Conservation (phyloP, 2,113 vertebrate genomes). For the Xyliphius kryptos region DNA sequence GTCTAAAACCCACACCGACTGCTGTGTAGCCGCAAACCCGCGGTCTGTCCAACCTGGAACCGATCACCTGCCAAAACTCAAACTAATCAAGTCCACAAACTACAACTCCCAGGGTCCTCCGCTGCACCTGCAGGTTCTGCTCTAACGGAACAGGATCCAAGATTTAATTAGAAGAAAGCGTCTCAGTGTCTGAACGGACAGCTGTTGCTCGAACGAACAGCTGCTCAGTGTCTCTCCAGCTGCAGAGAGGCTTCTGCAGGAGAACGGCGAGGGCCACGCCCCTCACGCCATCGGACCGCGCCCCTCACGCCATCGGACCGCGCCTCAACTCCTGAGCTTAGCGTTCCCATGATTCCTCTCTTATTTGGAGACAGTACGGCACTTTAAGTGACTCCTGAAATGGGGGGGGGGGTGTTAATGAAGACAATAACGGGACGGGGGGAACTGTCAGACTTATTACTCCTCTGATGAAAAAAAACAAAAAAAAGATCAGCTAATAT, state of each 20-base stretch:
- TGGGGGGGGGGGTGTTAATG: constrained; percentile 66
- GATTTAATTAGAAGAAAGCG: constrained; percentile 25
- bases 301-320: no score
- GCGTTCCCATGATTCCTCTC: no score
- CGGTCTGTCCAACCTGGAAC: constrained; percentile 27
- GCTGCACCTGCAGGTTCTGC: constrained; percentile 25
- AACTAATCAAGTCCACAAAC: constrained; percentile 15
- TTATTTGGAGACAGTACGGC: no score
- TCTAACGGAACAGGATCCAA: constrained; percentile 9
- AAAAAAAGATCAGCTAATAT: constrained; percentile 86
- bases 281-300: no score
- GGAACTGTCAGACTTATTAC: constrained; percentile 67
- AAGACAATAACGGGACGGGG: constrained; percentile 82
- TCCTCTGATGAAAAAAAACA: constrained; percentile 73
- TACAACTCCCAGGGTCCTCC: constrained; percentile 39
- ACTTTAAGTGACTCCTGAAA: no score
- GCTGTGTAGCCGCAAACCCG: constrained; percentile 54
- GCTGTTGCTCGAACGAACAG: constrained; percentile 9
- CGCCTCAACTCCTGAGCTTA: no score
- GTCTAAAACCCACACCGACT: constrained; percentile 57
- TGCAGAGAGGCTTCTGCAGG: no score
- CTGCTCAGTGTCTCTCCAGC: constrained; percentile 1
- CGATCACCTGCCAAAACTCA: constrained; percentile 29
- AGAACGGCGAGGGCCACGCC: no score
- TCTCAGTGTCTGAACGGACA: no score